phyloP scores from a whole-genome alignment of 2,113 vertebrate species.

The Myrmophylax atrothorax region DNA sequence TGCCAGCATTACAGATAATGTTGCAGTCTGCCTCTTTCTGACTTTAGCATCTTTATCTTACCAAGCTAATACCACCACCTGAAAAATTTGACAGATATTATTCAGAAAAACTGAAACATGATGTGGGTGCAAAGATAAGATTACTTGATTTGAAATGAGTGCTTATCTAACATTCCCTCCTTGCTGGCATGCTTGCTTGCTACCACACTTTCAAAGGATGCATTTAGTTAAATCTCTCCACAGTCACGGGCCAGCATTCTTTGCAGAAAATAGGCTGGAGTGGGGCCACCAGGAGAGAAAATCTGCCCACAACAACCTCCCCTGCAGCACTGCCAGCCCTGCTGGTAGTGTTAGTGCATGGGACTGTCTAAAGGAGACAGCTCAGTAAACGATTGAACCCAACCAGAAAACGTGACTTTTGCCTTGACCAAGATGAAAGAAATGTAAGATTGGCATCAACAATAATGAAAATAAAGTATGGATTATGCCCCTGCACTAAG shows the following conservation, averaged over 20 bases:
- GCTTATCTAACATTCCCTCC: neutral
- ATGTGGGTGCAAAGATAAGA: constrained; percentile 3
- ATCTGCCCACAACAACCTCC: neutral
- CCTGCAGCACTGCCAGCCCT: neutral
- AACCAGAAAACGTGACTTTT: neutral
- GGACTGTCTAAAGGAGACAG: neutral
- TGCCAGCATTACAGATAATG: neutral
- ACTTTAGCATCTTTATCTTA: constrained; percentile 6
- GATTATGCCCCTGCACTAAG: neutral
- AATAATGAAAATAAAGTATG: neutral
- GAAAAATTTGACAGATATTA: constrained; percentile 8
- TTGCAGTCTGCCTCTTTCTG: neutral
- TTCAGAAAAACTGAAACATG: neutral
- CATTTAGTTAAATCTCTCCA: neutral
- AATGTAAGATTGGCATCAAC: neutral
- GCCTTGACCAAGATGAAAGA: neutral
- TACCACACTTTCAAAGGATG: neutral
- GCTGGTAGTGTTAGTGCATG: too few species aligned
- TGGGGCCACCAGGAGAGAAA: neutral
- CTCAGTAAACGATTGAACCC: neutral
- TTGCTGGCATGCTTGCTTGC: neutral
- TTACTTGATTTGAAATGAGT: neutral
- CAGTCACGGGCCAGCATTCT: neutral
- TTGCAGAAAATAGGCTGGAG: neutral
- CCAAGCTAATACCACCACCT: neutral